Percentiles rank a stretch among this genome's conserved stretches.
These are phyloP conservation scores for Mimachlamys varia DNA, from an alignment of 2,888 invertebrate genomes.

Conservation along the genomic window DNA sequence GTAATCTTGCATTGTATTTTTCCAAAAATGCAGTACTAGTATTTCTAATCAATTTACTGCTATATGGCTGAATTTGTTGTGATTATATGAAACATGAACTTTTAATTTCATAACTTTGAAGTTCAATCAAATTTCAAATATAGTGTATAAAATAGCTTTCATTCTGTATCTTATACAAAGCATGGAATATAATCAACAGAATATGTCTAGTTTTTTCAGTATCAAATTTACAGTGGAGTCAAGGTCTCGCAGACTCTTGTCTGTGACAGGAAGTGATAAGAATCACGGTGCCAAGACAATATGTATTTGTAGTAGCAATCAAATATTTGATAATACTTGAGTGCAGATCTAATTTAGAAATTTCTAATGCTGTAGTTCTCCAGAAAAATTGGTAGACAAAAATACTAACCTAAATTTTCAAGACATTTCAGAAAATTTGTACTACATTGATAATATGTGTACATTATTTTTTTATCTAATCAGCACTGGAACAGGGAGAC, in stretches of 20 bases:
- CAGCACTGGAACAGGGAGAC: too few species aligned
- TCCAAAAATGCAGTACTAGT: too few species aligned
- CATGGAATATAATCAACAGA: neutral
- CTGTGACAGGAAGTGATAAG: neutral
- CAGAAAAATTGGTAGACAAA: neutral
- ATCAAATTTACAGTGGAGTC: neutral
- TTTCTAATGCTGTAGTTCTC: neutral
- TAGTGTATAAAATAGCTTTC: too few species aligned
- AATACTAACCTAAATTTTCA: too few species aligned
- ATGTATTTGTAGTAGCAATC: neutral
- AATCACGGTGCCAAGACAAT: neutral
- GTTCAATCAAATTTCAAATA: neutral
- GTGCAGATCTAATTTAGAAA: neutral
- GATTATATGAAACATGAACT: too few species aligned
- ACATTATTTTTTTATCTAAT: too few species aligned
- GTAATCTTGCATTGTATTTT: too few species aligned
- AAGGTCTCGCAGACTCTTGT: neutral
- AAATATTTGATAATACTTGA: neutral
- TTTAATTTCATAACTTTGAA: neutral
- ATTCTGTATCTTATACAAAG: neutral
- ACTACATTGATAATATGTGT: too few species aligned
- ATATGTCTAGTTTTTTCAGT: neutral
- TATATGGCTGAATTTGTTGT: too few species aligned
- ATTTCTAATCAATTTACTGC: too few species aligned
- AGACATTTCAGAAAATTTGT: too few species aligned